Base-by-base conservation (phyloP, 2,797 vertebrate species). In the Huso huso region DNA sequence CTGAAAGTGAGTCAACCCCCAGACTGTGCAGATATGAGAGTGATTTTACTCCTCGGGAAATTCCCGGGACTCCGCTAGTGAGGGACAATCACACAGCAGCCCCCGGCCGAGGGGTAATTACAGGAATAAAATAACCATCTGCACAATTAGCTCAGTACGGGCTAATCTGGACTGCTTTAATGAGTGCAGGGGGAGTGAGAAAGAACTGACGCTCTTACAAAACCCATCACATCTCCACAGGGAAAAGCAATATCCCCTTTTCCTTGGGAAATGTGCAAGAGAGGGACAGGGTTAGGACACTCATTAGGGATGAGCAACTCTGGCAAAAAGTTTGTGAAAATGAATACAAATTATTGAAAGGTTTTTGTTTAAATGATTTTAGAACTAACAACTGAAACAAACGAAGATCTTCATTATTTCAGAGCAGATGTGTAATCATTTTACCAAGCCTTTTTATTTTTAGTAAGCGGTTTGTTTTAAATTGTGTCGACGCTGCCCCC, bases 121-220 rank as follows among this genome's bases (percentile, higher is more conserved):
- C 69, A 52, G 8, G 55, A 63, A 67, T 57, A 67, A 64, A 67
- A 64, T 67, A 64, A 66, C 15, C 48, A 60, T 63, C 65, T 67
- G 65, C 65, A 58, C 61, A 63, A 70, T 70, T 70, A 67, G 69
- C 66, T 68, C 61, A 67, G 55, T 23, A 49, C 23, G 37, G 37
- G 37, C 37, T 37, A 4, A 0, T 61, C 23, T 48, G 66, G 66
- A 57, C 60, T 53, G 23, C 61, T 68, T 68, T 62, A 68, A 68
- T 68, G 11, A 62, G 66, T 11, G 51, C n/a, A n/a, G 37, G 18
- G 63, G 61, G 50, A 57, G 23, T 10, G 66, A 18, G 60, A 68
- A 59, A 37, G 65, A 60, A 48, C 66, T 49, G 4, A 37, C 5
- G 4, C 37, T n/a, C 11, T 58, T 58, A 58, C 61, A 62, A 62